phyloP scores from a whole-genome alignment of 2,797 vertebrate genomes.

The Smutsia gigantea region DNA sequence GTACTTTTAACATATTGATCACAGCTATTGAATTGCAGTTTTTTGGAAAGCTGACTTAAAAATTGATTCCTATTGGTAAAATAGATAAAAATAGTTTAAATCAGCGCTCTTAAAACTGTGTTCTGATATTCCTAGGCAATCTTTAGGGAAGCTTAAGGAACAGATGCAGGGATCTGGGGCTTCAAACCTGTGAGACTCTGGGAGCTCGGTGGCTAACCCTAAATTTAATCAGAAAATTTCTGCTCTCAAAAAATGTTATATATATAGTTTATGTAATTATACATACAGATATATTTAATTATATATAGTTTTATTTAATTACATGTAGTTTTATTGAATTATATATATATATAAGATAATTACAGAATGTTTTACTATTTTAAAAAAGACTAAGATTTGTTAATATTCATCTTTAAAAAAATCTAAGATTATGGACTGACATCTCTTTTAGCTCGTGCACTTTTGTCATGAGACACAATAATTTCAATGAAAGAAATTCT shows the following conservation, averaged over 20 bases:
- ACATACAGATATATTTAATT: too few relatives aligned
- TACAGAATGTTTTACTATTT: not conserved
- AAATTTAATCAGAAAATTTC: constrained; percentile 31
- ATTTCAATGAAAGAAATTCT: not conserved
- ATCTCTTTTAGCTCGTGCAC: not conserved
- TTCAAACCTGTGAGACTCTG: not conserved
- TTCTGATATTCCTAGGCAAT: not conserved
- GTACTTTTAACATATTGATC: not conserved
- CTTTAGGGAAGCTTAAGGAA: not conserved
- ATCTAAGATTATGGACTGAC: not conserved
- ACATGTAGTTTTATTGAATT: not conserved
- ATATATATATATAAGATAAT: not conserved
- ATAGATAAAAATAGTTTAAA: not conserved
- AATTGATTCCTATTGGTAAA: not conserved
- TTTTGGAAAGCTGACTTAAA: not conserved
- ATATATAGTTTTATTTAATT: not conserved
- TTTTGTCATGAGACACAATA: not conserved
- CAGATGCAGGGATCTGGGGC: not conserved
- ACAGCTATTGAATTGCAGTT: not conserved
- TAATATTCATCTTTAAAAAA: not conserved
- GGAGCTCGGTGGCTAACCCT: not conserved
- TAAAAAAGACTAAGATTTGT: not conserved
- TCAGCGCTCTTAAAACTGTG: not conserved
- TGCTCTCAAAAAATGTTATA: not conserved
- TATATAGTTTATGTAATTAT: too few relatives aligned